A percentile compares a stretch with the other conserved stretches of the same genome.
These are phyloP conservation scores for Melanotaenia nigrans DNA, from an alignment of 2,797 vertebrate species.

Conservation along the genomic window DNA sequence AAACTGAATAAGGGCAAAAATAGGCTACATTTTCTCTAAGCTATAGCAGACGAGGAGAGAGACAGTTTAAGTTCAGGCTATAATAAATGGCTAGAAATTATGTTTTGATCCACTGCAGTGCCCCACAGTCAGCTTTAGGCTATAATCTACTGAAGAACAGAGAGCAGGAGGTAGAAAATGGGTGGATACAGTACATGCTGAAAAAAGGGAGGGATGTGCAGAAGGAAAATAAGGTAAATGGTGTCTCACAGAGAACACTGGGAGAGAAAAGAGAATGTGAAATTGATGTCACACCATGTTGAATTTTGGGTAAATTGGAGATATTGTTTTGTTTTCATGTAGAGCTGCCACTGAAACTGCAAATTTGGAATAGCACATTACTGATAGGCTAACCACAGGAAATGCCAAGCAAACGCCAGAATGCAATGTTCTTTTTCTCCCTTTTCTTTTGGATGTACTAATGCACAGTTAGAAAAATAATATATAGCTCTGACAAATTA, in stretches of 20 bases:
- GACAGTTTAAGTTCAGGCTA: conserved; percentile 20
- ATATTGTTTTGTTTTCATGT: conserved; percentile 5
- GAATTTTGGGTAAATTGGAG: background rate
- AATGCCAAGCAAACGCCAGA: background rate
- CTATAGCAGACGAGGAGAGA: background rate
- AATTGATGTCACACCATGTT: conserved; percentile 4
- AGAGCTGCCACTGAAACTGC: background rate
- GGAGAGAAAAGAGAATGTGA: conserved; percentile 1
- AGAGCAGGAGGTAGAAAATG: background rate
- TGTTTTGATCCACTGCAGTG: conserved; percentile 56
- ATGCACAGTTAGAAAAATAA: too few species aligned
- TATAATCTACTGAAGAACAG: conserved; percentile 42
- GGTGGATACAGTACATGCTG: background rate
- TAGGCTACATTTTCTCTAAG: conserved; percentile 8
- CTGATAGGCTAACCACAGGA: background rate
- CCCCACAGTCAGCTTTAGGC: conserved; percentile 40
- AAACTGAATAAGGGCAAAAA: conserved; percentile 3
- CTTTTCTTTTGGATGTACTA: background rate
- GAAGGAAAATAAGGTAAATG: conserved; percentile 19
- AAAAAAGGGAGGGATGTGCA: conserved; percentile 13
- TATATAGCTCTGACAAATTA: too few species aligned
- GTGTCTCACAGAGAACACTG: conserved; percentile 30
- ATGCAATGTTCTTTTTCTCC: background rate
- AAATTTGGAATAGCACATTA: background rate
- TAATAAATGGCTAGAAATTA: conserved; percentile 49